Percentiles rank a stretch among this genome's conserved stretches.
Conservation (phyloP, 2,888 invertebrate species). For the Thereva unica region DNA sequence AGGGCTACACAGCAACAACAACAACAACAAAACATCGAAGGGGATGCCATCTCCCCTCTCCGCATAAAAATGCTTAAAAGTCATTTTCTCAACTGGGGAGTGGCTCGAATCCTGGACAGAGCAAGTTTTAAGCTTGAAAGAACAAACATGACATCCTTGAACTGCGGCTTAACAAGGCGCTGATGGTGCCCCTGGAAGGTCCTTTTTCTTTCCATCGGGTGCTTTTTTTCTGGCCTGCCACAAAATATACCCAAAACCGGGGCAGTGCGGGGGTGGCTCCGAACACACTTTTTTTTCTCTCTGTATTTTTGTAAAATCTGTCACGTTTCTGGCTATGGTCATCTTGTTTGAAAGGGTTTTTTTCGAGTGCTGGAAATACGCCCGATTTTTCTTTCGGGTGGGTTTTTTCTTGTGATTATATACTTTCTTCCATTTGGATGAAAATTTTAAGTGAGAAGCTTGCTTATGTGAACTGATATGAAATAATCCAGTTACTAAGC, state of each 20-base stretch:
- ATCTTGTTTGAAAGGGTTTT: constrained; percentile 29
- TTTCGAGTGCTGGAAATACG: too few relatives aligned
- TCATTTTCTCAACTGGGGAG: constrained; percentile 13
- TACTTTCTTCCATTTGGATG: too few relatives aligned
- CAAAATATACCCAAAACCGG: too few relatives aligned
- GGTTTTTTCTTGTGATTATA: too few relatives aligned
- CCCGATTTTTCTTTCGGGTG: too few relatives aligned
- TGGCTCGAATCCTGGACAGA: constrained; percentile 4
- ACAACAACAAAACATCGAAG: not conserved
- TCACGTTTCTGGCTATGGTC: constrained; percentile 28
- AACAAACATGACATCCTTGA: constrained; percentile 27
- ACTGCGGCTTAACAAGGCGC: constrained; percentile 26
- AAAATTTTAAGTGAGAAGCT: too few relatives aligned
- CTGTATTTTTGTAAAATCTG: constrained; percentile 19
- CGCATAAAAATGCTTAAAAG: constrained; percentile 5
- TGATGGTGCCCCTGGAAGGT: constrained; percentile 13
- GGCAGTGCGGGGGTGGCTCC: not conserved
- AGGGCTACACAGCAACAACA: not conserved
- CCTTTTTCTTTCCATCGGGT: not conserved
- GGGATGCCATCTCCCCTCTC: not conserved
- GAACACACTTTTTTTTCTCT: not conserved
- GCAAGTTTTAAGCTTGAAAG: constrained; percentile 20
- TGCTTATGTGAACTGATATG: too few relatives aligned
- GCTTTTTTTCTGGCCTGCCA: too few relatives aligned
- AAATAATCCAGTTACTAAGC: too few relatives aligned